Conservation (phyloP, 1,140 invertebrate genomes). For the Neodiprion lecontei region DNA sequence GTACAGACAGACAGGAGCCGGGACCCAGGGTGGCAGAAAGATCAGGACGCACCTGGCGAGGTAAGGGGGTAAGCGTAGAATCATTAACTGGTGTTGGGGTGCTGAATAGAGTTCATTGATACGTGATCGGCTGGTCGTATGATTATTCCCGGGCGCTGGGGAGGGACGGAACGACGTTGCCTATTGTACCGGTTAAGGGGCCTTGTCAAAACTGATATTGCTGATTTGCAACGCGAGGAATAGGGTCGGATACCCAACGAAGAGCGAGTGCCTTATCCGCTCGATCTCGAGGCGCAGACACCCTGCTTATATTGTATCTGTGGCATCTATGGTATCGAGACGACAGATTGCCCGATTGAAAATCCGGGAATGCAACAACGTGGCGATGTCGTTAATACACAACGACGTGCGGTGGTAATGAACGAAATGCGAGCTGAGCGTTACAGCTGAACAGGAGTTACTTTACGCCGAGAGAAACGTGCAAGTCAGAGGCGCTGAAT, state of each 20-base stretch:
- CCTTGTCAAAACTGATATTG: conserved; percentile 53
- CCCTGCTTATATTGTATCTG: no score
- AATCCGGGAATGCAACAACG: no score
- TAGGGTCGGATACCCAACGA: conserved; percentile 11
- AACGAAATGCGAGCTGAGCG: no score
- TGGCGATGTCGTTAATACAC: no score
- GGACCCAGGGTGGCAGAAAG: background rate
- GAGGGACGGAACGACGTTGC: conserved; percentile 32
- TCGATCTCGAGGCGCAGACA: background rate
- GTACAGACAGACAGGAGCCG: background rate
- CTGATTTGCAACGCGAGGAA: conserved; percentile 50
- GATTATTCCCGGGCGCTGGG: conserved; percentile 16
- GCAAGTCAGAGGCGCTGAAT: conserved; percentile 14
- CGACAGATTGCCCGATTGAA: no score
- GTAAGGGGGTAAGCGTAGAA: background rate
- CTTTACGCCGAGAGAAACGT: background rate
- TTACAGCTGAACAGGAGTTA: no score
- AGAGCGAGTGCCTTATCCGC: background rate
- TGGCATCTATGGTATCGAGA: no score
- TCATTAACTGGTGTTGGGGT: conserved; percentile 27
- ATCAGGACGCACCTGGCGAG: background rate
- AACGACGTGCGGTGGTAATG: no score
- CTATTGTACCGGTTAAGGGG: conserved; percentile 45
- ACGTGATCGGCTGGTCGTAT: conserved; percentile 41
- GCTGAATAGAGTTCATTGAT: conserved; percentile 53